Base-by-base conservation (phyloP, 2,113 vertebrate species). In the Rhinoptilus africanus region DNA sequence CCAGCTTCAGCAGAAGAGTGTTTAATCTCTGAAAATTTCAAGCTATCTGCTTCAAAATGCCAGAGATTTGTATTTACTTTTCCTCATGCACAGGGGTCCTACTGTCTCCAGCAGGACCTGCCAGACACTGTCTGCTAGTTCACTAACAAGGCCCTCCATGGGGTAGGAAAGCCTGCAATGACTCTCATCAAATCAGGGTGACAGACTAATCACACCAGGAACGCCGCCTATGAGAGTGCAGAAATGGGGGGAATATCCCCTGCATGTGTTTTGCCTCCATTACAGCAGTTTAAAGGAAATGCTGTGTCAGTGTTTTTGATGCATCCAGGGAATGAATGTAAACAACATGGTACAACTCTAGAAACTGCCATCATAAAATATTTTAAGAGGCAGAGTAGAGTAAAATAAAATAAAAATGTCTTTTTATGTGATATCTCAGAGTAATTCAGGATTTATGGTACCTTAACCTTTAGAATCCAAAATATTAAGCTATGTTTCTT, bases 371-470 rank as follows among this genome's bases (percentile, higher is more conserved):
- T 97, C 98, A 95, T 98, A 98, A 98, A 98, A 98, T 98, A 98
- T 98, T 98, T 98, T 98, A 98, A 98, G 98, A 98, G 98, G 97
- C 98, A 98, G 98, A 98, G 98, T 98, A 98, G 98, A 98, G 97
- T 98, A 98, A 98, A 98, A 98, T 98, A 98, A 98, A 98, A 98
- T 98, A 98, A 98, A 98, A 98, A 98, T 98, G 98, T 98, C 98
- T 98, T 98, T 98, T 98, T 98, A 99, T 99, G 98, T 98, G 98
- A 98, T 98, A 98, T 98, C 98, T 98, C 97, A 96, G 98, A 98
- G 98, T 98, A 98, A 98, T 98, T 98, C 97, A 98, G 98, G 98
- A 98, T 98, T 99, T 98, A 98, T 98, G 93, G 94, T 97, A 98
- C 97, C 98, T 98, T 98, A 98, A 98, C 98, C 98, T 98, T 98